Conservation (phyloP, 2,888 invertebrate species). For the Ormyrus nitidulus region DNA sequence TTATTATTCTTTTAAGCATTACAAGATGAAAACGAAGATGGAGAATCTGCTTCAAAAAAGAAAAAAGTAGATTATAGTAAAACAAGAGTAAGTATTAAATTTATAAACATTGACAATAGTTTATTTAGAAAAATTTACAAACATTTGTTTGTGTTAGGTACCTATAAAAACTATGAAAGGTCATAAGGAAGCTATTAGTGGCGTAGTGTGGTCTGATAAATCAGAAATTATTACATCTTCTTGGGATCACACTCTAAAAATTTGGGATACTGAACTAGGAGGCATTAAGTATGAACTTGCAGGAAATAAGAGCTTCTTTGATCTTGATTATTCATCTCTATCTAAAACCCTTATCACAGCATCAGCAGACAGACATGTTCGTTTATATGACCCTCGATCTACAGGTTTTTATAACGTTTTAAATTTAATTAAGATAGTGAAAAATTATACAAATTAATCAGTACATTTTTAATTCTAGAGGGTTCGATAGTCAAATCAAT, state of each 20-base stretch:
- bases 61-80: slow-evolving; percentile 79
- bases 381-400: slow-evolving; percentile 94
- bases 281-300: slow-evolving; percentile 88
- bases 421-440: not conserved
- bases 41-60: slow-evolving; percentile 80
- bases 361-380: slow-evolving; percentile 92
- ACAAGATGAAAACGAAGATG: slow-evolving; percentile 77
- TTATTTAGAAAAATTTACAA: too few species aligned
- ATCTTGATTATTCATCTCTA: slow-evolving; percentile 88
- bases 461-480: slow-evolving; percentile 78
- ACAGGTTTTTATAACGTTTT: slow-evolving; percentile 78
- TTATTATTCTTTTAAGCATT: slow-evolving; percentile 60
- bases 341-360: slow-evolving; percentile 87
- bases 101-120: too few species aligned
- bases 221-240: slow-evolving; percentile 89
- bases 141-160: slow-evolving; percentile 76
- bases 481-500: slow-evolving; percentile 91
- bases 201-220: slow-evolving; percentile 88
- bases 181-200: slow-evolving; percentile 93
- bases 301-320: slow-evolving; percentile 94
- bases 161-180: slow-evolving; percentile 93
- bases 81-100: slow-evolving; percentile 77
- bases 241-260: slow-evolving; percentile 96
- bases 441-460: not conserved
- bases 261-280: slow-evolving; percentile 94